These are phyloP conservation scores for Drosophila nigromelanica DNA, from an alignment of 1,140 invertebrate species.

Conservation along the genomic window DNA sequence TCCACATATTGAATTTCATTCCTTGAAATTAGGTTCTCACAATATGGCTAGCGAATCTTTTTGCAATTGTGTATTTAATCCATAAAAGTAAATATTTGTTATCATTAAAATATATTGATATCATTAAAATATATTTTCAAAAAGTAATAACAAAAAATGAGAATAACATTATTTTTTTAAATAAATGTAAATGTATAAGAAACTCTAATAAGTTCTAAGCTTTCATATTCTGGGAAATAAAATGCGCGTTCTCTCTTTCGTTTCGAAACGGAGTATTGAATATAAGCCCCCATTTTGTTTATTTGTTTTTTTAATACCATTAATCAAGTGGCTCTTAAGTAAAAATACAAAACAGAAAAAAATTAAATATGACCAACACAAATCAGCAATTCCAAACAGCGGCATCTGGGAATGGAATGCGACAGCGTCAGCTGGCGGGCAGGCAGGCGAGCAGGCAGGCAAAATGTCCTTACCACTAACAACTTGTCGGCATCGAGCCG, in stretches of 20 bases:
- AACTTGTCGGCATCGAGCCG: slow-evolving; percentile 64
- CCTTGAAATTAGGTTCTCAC: slow-evolving; percentile 9
- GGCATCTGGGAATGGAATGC: slow-evolving; percentile 25
- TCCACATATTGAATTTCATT: slow-evolving; percentile 28
- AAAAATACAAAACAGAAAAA: neutral
- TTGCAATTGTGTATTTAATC: neutral
- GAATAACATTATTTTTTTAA: too few species aligned
- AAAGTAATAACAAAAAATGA: too few species aligned
- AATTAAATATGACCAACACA: slow-evolving; percentile 19
- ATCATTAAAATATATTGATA: too few species aligned
- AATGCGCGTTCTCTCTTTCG: too few species aligned
- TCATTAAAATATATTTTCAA: too few species aligned
- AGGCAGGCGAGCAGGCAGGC: slow-evolving; percentile 15
- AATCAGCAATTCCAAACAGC: slow-evolving; percentile 26
- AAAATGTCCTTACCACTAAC: slow-evolving; percentile 51
- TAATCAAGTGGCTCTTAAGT: slow-evolving; percentile 36
- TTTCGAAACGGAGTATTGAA: too few species aligned
- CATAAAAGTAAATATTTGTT: slow-evolving; percentile 3
- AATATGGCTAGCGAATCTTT: slow-evolving; percentile 4
- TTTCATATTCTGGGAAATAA: too few species aligned
- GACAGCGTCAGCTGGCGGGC: slow-evolving; percentile 35
- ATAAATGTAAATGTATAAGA: too few species aligned
- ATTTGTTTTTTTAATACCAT: slow-evolving; percentile 11
- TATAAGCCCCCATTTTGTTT: too few species aligned
- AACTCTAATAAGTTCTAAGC: too few species aligned